These are phyloP conservation scores for Formica aserva DNA, from an alignment of 2,888 invertebrate species.

Conservation along the genomic window DNA sequence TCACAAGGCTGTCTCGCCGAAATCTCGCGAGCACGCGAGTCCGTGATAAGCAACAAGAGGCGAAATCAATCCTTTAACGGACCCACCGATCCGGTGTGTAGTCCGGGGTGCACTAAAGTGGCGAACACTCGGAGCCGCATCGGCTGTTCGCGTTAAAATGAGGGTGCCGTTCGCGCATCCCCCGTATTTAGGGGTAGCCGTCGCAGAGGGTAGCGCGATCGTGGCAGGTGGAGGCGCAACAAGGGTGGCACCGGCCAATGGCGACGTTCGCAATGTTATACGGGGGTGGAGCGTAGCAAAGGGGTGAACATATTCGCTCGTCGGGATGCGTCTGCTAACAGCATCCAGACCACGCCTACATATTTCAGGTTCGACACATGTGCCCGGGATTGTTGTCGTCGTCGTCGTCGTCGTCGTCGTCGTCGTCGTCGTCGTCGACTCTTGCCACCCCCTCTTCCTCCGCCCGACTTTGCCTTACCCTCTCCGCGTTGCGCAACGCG, in stretches of 20 bases:
- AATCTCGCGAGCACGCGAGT: slow-evolving; percentile 26
- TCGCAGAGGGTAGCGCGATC: slow-evolving; percentile 74
- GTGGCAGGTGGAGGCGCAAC: slow-evolving; percentile 83
- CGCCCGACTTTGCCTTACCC: slow-evolving; percentile 34
- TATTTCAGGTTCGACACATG: slow-evolving; percentile 86
- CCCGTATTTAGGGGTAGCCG: slow-evolving; percentile 83
- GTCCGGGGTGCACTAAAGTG: slow-evolving; percentile 51
- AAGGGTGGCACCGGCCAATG: slow-evolving; percentile 84
- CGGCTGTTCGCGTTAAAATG: slow-evolving; percentile 84
- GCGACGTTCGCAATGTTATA: slow-evolving; percentile 76
- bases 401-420: slow-evolving; percentile 64
- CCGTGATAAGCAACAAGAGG: slow-evolving; percentile 1
- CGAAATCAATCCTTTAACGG: slow-evolving; percentile 13
- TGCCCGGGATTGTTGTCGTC: slow-evolving; percentile 77
- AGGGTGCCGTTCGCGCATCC: slow-evolving; percentile 80
- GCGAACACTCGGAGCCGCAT: slow-evolving; percentile 54
- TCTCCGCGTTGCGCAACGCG: slow-evolving; percentile 70
- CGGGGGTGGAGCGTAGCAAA: slow-evolving; percentile 82
- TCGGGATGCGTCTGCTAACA: slow-evolving; percentile 84
- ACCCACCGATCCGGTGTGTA: slow-evolving; percentile 48
- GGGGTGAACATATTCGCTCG: slow-evolving; percentile 85
- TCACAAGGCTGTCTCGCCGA: slow-evolving; percentile 21
- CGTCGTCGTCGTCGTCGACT: slow-evolving; percentile 52
- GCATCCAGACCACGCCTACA: slow-evolving; percentile 85
- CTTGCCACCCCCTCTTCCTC: slow-evolving; percentile 34